Conservation (phyloP, 2,113 vertebrate genomes). For the Tupaia chinensis region DNA sequence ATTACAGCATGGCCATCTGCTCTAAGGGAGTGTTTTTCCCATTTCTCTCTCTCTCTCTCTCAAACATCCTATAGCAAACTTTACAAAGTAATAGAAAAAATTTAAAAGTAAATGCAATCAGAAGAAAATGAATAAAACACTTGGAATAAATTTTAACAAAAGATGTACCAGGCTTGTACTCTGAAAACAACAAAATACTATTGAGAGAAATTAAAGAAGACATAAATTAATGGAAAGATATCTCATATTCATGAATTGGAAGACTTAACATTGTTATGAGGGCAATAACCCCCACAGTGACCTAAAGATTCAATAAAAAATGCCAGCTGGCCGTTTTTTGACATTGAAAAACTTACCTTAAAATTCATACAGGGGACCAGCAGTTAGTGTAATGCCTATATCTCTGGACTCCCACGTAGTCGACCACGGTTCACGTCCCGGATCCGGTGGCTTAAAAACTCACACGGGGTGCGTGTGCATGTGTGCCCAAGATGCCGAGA, state of each 20-base stretch:
- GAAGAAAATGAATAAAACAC: not conserved
- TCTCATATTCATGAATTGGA: not conserved
- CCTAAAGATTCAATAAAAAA: not conserved
- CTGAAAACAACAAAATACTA: conserved; percentile 31
- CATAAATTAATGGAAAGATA: not conserved
- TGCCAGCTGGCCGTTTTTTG: not conserved
- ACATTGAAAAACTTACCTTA: not conserved
- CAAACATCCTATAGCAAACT: no score
- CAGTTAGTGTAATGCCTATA: no score
- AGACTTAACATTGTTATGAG: not conserved
- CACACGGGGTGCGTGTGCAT: no score
- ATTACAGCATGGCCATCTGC: no score
- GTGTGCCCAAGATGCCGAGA: no score
- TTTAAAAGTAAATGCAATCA: no score
- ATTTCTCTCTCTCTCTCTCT: no score
- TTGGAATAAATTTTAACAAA: not conserved
- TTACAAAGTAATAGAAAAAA: no score
- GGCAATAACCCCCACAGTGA: not conserved
- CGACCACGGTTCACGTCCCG: no score
- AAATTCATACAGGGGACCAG: not conserved
- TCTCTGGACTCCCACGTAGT: no score
- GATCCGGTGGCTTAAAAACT: no score
- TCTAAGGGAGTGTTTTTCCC: no score
- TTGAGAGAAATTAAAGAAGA: conserved; percentile 42
- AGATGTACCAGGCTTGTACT: not conserved